phyloP scores from a whole-genome alignment of 2,888 invertebrate species.

The Yponomeuta plumbellus region DNA sequence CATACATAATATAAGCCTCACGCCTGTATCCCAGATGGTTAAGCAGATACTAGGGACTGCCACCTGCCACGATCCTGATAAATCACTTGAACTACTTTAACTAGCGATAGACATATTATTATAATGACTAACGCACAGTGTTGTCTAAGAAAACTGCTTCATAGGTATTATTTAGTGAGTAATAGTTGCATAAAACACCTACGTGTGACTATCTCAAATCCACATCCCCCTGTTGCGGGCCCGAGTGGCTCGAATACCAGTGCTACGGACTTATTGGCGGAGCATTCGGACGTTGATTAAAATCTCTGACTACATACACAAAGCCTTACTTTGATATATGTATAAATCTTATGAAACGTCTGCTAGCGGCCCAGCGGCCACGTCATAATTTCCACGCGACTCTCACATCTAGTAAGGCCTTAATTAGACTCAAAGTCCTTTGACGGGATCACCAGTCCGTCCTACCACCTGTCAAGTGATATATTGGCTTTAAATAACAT shows the following conservation, averaged over 20 bases:
- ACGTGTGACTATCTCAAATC: slow-evolving; percentile 29
- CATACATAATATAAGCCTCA: no score
- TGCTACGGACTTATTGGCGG: slow-evolving; percentile 35
- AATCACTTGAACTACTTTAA: no score
- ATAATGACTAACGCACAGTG: no score
- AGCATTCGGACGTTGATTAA: slow-evolving; percentile 64
- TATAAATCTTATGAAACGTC: slow-evolving; percentile 70
- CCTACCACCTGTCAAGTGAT: slow-evolving; percentile 77
- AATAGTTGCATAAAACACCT: no score
- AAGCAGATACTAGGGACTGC: no score
- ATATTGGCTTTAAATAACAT: slow-evolving; percentile 76
- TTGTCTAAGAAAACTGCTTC: no score
- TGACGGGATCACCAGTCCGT: slow-evolving; percentile 34
- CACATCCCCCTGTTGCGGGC: not conserved
- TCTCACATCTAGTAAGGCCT: slow-evolving; percentile 31
- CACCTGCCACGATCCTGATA: no score
- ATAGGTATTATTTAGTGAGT: no score
- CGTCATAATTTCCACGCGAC: slow-evolving; percentile 30
- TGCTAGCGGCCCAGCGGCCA: slow-evolving; percentile 46
- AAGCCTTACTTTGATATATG: slow-evolving; percentile 71
- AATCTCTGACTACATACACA: slow-evolving; percentile 72
- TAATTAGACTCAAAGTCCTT: slow-evolving; percentile 39
- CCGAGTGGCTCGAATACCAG: slow-evolving; percentile 37
- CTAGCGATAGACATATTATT: no score
- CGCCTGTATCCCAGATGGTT: no score